Base-by-base conservation (phyloP, 2,888 invertebrate species). In the Epirrita christyi region DNA sequence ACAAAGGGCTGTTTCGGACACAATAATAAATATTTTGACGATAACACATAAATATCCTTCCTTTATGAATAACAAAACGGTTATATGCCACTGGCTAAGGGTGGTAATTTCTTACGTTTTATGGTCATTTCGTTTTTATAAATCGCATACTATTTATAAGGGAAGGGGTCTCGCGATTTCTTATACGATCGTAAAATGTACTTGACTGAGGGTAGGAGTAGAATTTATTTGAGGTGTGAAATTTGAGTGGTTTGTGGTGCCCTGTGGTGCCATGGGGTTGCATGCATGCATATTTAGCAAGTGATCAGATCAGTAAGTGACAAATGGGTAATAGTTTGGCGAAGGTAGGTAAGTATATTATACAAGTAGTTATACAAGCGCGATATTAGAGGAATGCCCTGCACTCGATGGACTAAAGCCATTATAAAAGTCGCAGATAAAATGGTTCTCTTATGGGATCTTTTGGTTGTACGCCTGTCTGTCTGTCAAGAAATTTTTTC, bases 1-100 rank as follows among this genome's bases (percentile, higher is more conserved):
- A 87, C 86, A 91, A 91, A 89, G 83, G 89, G 85, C 86, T 85
- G 78, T 78, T 81, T 85, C 76, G 83, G 89, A 89, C 86, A 84
- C 86, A 89, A 88, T 90, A 91, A 92, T 92, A 92, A 92, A 91
- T 91, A 92, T 91, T 92, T 91, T 90, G 91, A 91, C 89, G 87
- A 91, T 91, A 90, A 86, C 80, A 81, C 89, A 90, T 91, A 92
- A 92, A 92, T 92, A 91, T 90, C 81, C 77, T 78, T 78, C 84
- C 80, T 90, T 88, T 91, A 91, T 91, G 91, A 49, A 92, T 92
- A 88, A 88, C 88, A 88, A 90, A 91, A 82, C 78, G 78, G 76
- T 74, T 65, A 73, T 67, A 75, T 82, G 85, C 86, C 84, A 83
- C 86, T 72, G 73, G 78, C 78, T 74, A 78, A 80, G 81, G 86